Percentiles rank a stretch among this genome's conserved stretches.
Conservation (phyloP, 2,888 invertebrate species). For the Myopa testacea region DNA sequence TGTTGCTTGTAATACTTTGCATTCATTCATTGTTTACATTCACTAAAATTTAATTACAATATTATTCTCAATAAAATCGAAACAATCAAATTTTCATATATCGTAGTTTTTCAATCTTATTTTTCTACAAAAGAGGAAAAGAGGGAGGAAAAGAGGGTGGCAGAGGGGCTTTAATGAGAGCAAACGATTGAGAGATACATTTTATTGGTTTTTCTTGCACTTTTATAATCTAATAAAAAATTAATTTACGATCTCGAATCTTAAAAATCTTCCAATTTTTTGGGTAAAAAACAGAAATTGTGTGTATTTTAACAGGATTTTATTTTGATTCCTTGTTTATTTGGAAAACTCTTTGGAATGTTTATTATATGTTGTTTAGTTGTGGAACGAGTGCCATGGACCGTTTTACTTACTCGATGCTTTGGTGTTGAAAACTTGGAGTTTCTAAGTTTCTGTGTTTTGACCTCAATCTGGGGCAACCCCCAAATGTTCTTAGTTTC, state of each 20-base stretch:
- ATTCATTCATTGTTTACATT: background rate
- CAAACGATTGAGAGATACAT: background rate
- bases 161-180: background rate
- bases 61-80: no score
- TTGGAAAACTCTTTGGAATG: slow-evolving; percentile 31
- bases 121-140: background rate
- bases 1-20: background rate
- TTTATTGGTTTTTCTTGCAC: slow-evolving; percentile 6
- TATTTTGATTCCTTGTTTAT: slow-evolving; percentile 19
- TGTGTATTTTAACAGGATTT: background rate
- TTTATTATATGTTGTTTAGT: background rate
- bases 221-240: slow-evolving; percentile 23
- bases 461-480: slow-evolving; percentile 36
- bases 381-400: background rate
- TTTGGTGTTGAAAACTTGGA: background rate
- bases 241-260: slow-evolving; percentile 26
- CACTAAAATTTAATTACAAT: no score
- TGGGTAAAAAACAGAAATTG: background rate
- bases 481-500: slow-evolving; percentile 11
- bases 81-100: no score
- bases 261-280: background rate
- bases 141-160: background rate
- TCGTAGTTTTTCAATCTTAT: no score
- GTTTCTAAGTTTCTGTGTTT: background rate
- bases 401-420: background rate